These are phyloP conservation scores for Aproaerema taeniolella DNA, from an alignment of 2,888 invertebrate genomes.

Conservation along the genomic window DNA sequence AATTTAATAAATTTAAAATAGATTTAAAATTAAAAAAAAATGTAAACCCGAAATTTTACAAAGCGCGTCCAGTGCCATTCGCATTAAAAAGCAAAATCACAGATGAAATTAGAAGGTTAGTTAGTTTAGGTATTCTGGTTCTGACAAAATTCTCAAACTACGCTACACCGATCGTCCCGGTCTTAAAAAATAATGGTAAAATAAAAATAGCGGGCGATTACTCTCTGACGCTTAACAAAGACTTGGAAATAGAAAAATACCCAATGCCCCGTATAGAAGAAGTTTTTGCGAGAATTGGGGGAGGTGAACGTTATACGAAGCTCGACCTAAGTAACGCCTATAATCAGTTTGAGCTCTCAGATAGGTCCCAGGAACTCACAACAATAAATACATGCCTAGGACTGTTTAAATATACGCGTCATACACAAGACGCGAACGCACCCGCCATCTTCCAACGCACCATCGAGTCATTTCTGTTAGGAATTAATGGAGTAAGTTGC, in stretches of 20 bases:
- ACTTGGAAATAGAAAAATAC: slow-evolving; percentile 22
- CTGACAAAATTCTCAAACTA: slow-evolving; percentile 21
- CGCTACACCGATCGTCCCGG: slow-evolving; percentile 24
- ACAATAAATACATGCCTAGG: slow-evolving; percentile 22
- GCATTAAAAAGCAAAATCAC: slow-evolving; percentile 26
- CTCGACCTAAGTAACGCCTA: slow-evolving; percentile 1
- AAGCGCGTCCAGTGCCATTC: slow-evolving; percentile 27
- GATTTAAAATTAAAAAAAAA: neutral
- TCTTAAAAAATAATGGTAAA: slow-evolving; percentile 18
- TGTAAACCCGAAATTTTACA: slow-evolving; percentile 16
- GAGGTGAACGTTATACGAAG: slow-evolving; percentile 14
- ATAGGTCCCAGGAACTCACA: neutral
- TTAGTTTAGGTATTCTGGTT: slow-evolving; percentile 22
- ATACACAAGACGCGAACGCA: slow-evolving; percentile 31
- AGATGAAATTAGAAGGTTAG: slow-evolving; percentile 21
- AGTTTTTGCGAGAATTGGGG: slow-evolving; percentile 14
- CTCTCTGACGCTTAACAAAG: slow-evolving; percentile 25
- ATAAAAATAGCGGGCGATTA: slow-evolving; percentile 18
- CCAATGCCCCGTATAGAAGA: slow-evolving; percentile 22
- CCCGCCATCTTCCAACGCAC: slow-evolving; percentile 37
- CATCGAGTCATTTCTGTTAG: slow-evolving; percentile 28
- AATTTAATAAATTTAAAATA: slow-evolving; percentile 10
- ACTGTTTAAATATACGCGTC: slow-evolving; percentile 27
- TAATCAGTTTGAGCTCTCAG: slow-evolving; percentile 1
- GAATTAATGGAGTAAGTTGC: slow-evolving; percentile 22